A percentile compares a stretch with the other conserved stretches of the same genome.
Evolutionary conservation across 2,888 invertebrate genomes (phyloP).

Genomic region (Mantis religiosa): DNA sequence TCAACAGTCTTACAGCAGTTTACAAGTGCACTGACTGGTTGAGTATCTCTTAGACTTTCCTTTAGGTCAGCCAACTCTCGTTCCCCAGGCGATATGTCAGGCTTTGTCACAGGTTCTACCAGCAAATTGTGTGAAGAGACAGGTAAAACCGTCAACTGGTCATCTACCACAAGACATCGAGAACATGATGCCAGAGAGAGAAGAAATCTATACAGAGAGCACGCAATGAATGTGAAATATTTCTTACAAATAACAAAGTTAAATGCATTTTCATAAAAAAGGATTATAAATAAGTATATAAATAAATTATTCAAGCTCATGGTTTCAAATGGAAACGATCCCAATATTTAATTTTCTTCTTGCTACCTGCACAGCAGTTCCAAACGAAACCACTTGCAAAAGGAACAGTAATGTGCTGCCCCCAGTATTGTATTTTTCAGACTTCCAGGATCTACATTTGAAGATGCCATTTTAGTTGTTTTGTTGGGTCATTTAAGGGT

Average conservation of each 20-base stretch:
- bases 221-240: background rate
- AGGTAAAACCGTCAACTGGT: conserved; percentile 86
- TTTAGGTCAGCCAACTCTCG: conserved; percentile 70
- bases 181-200: conserved; percentile 84
- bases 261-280: background rate
- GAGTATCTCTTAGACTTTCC: conserved; percentile 80
- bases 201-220: conserved; percentile 57
- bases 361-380: no score
- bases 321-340: no score
- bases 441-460: no score
- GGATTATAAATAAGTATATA: background rate
- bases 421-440: no score
- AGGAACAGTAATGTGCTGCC: no score
- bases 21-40: conserved; percentile 85
- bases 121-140: conserved; percentile 84
- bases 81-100: conserved; percentile 50
- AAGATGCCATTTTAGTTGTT: no score
- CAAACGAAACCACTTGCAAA: no score
- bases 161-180: conserved; percentile 90
- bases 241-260: conserved; percentile 6
- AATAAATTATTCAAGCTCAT: no score
- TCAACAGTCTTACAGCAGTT: conserved; percentile 89
- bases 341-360: no score
- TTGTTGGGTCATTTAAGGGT: no score
- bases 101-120: conserved; percentile 61